Conservation (phyloP, 2,888 invertebrate species). For the Nemurella pictetii region DNA sequence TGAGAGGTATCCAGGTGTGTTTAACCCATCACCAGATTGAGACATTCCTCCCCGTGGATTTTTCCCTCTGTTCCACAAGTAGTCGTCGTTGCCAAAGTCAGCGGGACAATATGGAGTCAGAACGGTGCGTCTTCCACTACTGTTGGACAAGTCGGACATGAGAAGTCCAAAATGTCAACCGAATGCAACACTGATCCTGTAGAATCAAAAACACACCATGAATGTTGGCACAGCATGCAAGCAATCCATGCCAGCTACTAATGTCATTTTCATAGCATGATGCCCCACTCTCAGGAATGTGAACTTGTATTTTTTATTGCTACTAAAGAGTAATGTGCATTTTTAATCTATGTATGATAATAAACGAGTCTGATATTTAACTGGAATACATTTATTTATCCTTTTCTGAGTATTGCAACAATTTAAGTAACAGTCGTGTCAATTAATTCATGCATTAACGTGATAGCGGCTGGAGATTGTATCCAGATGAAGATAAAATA, state of each 20-base stretch:
- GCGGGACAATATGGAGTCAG: constrained; percentile 22
- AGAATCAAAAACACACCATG: neutral
- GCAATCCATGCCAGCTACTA: neutral
- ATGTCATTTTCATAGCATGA: neutral
- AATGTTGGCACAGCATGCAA: neutral
- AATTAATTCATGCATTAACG: too few relatives aligned
- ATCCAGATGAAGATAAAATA: too few relatives aligned
- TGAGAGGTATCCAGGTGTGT: constrained; percentile 82
- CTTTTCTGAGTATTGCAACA: too few relatives aligned
- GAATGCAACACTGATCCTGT: neutral
- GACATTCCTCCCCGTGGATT: constrained; percentile 58
- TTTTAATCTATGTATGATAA: too few relatives aligned
- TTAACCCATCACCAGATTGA: constrained; percentile 72
- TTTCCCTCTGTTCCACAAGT: constrained; percentile 20
- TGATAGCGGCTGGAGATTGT: too few relatives aligned
- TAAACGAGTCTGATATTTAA: too few relatives aligned
- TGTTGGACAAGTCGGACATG: constrained; percentile 44
- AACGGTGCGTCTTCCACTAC: constrained; percentile 40
- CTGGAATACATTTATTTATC: too few relatives aligned
- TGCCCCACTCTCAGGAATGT: neutral
- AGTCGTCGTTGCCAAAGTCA: constrained; percentile 15
- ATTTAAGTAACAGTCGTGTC: too few relatives aligned
- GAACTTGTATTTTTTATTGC: neutral
- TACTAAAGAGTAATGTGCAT: neutral
- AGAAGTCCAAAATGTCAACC: constrained; percentile 22